Conservation (phyloP, 35 echinoderm and acorn worm species). For the Anneissia japonica region DNA sequence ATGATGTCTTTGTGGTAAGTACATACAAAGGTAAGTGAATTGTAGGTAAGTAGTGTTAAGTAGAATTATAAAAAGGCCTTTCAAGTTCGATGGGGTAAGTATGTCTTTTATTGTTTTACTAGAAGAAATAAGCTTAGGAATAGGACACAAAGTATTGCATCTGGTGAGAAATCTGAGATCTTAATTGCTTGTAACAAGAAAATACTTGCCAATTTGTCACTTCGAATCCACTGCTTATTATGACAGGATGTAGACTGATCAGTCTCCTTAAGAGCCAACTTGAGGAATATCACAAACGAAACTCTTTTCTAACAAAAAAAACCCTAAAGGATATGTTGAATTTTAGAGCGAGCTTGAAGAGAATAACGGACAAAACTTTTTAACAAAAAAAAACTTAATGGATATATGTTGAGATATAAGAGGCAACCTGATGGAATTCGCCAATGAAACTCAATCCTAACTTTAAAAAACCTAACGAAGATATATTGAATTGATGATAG, state of each 20-base stretch:
- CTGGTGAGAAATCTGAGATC: background rate
- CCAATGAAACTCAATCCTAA: background rate
- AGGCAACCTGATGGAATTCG: background rate
- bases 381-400: no score
- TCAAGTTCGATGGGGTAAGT: background rate
- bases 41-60: background rate
- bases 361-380: no score
- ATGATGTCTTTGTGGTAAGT: background rate
- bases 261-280: background rate
- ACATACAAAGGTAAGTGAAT: background rate
- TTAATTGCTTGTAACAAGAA: background rate
- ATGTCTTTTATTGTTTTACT: background rate
- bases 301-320: background rate
- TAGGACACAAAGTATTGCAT: background rate
- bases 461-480: background rate
- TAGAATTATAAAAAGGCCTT: background rate
- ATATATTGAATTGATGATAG: background rate
- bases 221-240: background rate
- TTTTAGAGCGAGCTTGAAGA: no score
- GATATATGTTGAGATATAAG: no score
- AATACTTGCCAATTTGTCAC: no score
- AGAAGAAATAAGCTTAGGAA: background rate
- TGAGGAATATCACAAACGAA: background rate
- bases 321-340: background rate
- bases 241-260: background rate